These are phyloP conservation scores for Serilophus lunatus DNA, from an alignment of 2,113 vertebrate genomes.

Conservation along the genomic window DNA sequence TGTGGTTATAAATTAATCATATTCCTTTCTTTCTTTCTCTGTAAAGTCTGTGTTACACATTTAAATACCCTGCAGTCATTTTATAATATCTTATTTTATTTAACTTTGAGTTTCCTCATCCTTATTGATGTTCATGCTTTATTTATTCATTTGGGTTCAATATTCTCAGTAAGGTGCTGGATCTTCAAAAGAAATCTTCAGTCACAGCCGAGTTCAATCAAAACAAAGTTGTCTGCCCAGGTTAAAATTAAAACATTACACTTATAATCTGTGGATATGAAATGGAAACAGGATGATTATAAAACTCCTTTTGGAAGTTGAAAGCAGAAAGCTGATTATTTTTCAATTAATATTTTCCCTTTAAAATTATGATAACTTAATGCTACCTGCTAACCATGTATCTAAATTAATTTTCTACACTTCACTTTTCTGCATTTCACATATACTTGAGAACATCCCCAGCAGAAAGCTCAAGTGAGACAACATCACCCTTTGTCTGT, in stretches of 20 bases:
- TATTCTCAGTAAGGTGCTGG: constrained; percentile 18
- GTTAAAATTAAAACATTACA: constrained; percentile 2
- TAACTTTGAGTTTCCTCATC: not conserved
- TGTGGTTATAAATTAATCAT: not conserved
- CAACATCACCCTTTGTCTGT: not conserved
- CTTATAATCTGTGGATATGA: not conserved
- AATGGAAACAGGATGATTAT: not conserved
- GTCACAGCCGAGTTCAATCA: constrained; percentile 12
- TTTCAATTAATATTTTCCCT: not conserved
- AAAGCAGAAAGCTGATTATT: not conserved
- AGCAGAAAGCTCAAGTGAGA: not conserved
- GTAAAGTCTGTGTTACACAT: not conserved
- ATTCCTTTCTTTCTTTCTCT: not conserved
- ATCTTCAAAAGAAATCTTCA: constrained; percentile 42
- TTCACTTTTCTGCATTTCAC: not conserved
- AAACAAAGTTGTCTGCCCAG: not conserved
- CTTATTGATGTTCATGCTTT: constrained; percentile 29
- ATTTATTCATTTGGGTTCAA: constrained; percentile 48
- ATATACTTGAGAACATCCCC: not conserved
- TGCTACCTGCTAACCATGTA: not conserved
- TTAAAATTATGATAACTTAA: not conserved
- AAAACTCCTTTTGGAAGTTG: not conserved
- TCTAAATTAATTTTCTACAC: not conserved
- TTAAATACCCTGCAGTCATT: not conserved
- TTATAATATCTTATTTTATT: constrained; percentile 9